Evolutionary conservation across 2,113 vertebrate species (phyloP).

Genomic region (Datnioides undecimradiatus): DNA sequence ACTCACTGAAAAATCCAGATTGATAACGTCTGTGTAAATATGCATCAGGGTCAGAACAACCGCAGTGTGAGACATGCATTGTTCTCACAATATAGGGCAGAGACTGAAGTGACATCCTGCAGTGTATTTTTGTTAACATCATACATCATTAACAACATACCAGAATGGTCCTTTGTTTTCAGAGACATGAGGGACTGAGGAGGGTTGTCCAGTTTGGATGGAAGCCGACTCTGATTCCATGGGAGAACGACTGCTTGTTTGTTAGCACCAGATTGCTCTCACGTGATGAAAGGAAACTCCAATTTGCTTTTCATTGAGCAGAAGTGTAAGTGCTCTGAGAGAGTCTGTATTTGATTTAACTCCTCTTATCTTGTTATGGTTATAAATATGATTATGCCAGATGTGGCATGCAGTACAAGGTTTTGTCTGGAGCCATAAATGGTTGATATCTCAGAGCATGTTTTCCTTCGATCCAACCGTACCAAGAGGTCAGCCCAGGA

Average conservation of each 20-base stretch:
- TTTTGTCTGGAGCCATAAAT: slow-evolving; percentile 70
- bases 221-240: slow-evolving; percentile 70
- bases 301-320: slow-evolving; percentile 63
- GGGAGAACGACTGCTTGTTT: slow-evolving; percentile 81
- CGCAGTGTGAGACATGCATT: slow-evolving; percentile 21
- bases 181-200: slow-evolving; percentile 53
- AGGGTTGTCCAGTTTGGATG: slow-evolving; percentile 60
- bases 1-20: slow-evolving; percentile 20
- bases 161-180: slow-evolving; percentile 75
- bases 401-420: slow-evolving; percentile 68
- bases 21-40: slow-evolving; percentile 17
- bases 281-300: slow-evolving; percentile 75
- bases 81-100: slow-evolving; percentile 24
- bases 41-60: not conserved
- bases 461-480: slow-evolving; percentile 44
- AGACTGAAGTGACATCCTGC: slow-evolving; percentile 36
- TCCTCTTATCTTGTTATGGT: slow-evolving; percentile 79
- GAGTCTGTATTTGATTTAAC: slow-evolving; percentile 72
- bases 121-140: slow-evolving; percentile 57
- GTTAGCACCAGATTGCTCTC: slow-evolving; percentile 71
- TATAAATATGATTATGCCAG: slow-evolving; percentile 77
- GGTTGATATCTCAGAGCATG: slow-evolving; percentile 70
- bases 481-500: slow-evolving; percentile 67
- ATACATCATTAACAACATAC: slow-evolving; percentile 59
- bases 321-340: slow-evolving; percentile 61